These are phyloP conservation scores for Mechanitis messenoides DNA, from an alignment of 2,888 invertebrate species.

Conservation along the genomic window DNA sequence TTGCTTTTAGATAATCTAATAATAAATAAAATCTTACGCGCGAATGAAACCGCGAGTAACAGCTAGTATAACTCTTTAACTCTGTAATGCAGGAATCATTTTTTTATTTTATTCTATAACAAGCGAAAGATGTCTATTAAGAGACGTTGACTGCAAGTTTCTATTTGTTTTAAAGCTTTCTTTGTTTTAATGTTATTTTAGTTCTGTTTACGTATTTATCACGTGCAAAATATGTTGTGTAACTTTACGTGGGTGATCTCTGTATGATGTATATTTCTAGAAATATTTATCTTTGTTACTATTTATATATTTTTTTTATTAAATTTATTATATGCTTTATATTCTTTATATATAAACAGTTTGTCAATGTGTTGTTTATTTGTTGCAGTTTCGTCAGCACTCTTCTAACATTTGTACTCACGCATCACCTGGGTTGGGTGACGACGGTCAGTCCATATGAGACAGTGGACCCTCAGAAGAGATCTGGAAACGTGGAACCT, in stretches of 20 bases:
- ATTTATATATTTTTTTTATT: too few relatives aligned
- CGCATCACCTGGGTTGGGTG: conserved; percentile 95
- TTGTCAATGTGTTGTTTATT: conserved; percentile 21
- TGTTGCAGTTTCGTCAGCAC: conserved; percentile 91
- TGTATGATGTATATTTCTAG: neutral
- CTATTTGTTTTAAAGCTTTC: conserved; percentile 21
- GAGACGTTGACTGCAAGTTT: conserved; percentile 19
- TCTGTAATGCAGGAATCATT: too few relatives aligned
- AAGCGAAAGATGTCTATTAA: too few relatives aligned
- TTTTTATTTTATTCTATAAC: too few relatives aligned
- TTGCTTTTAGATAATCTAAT: too few relatives aligned
- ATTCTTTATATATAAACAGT: neutral
- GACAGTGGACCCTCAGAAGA: conserved; percentile 44
- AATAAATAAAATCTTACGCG: too few relatives aligned
- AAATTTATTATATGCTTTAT: too few relatives aligned
- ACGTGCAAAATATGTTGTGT: conserved; percentile 53
- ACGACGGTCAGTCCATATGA: conserved; percentile 81
- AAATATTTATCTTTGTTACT: too few relatives aligned
- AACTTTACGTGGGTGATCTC: conserved; percentile 30
- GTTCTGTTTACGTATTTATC: conserved; percentile 50
- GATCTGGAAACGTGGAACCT: conserved; percentile 23
- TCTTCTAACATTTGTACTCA: conserved; percentile 89
- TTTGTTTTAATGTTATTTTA: conserved; percentile 32
- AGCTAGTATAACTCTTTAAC: too few relatives aligned
- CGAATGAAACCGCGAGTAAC: too few relatives aligned